Base-by-base conservation (phyloP, 2,888 invertebrate genomes). In the Leucoptera coffeella region DNA sequence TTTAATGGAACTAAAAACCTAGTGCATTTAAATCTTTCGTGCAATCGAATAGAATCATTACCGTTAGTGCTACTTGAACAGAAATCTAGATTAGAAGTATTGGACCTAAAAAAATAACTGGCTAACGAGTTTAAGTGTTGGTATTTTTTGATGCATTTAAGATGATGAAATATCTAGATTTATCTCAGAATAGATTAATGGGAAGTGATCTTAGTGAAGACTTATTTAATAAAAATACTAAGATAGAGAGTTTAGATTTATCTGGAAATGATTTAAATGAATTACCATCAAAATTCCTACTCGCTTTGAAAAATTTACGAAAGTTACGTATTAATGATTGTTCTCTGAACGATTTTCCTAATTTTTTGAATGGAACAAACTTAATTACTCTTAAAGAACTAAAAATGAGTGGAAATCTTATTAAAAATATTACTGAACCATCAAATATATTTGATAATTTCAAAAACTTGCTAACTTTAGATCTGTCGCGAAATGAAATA, bases 401-500 rank as follows among this genome's bases (percentile, higher is more conserved):
- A 2, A 41, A 47, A 25, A 14, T 65, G 8, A 50, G 56, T 2
- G 41, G 35, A 2, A 67, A 67, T 35, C 39, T 44, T 36, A 57
- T 67, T 33, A 39, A 29, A 2, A 39, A 31, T 17, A 35, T 59
- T 4, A 34, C 38, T 2, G 34, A 45, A 20, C 27, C 42, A 4
- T 37, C 31, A 3, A 34, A 34, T 1, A 11, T 8, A 2, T 57
- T 60, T 37, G 30, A 32, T 0, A 36, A 48, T 25, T 35, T 64
- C 12, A 45, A 47, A 7, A 47, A 45, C 31, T 38, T 67, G 15
- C 48, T 54, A 34, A 41, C 36, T 29, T 34, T 65, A 3, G 48
- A 61, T 35, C 33, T 67, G n/a, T 39, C 46, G 2, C 39, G 42
- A 6, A 67, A 65, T 34, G 15, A 31, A 2, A 50, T 65, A 26